These are phyloP conservation scores for Fregata magnificens DNA, from an alignment of 2,113 vertebrate genomes.

Conservation along the genomic window DNA sequence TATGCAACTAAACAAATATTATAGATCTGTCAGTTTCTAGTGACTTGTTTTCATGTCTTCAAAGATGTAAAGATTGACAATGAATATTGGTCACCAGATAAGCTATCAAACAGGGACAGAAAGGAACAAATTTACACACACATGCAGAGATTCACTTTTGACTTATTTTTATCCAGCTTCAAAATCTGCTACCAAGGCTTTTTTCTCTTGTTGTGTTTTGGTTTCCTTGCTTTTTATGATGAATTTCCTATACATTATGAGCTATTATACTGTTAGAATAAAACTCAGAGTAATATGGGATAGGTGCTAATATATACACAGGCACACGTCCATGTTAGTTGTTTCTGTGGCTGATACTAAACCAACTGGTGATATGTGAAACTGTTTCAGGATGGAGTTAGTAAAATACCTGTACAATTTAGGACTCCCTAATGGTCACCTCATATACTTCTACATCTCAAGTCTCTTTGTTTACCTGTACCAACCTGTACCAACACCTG, in stretches of 20 bases:
- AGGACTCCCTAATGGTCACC: background rate
- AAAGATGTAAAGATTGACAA: background rate
- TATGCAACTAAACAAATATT: background rate
- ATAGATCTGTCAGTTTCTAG: background rate
- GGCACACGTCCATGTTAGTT: background rate
- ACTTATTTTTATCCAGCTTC: background rate
- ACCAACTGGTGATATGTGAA: background rate
- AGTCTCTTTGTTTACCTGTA: background rate
- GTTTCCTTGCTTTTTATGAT: background rate
- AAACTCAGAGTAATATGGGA: background rate
- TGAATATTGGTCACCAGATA: background rate
- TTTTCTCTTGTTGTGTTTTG: background rate
- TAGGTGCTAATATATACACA: background rate
- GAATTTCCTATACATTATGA: background rate
- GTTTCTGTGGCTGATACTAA: background rate
- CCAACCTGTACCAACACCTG: background rate
- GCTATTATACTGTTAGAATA: background rate
- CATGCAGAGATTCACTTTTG: background rate
- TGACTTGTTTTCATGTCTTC: background rate
- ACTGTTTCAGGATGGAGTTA: background rate
- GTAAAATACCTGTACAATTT: background rate
- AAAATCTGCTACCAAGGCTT: background rate
- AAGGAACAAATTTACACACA: background rate
- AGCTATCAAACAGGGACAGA: background rate
- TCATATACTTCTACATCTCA: background rate